Base-by-base conservation (phyloP, 2,888 invertebrate genomes). In the Eupithecia centaureata region DNA sequence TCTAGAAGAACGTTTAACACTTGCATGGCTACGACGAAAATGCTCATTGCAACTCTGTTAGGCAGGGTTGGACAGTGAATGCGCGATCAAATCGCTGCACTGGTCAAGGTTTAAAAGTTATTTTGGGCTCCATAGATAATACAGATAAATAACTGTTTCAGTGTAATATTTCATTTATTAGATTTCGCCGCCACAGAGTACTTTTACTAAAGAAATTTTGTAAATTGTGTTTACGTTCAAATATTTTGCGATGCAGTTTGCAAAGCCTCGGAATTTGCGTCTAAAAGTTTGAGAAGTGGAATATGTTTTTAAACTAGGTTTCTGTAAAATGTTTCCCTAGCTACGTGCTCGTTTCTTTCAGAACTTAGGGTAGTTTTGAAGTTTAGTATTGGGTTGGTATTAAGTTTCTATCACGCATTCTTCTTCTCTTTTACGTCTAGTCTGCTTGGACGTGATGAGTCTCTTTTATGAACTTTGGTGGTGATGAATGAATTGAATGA, bases 281-380 rank as follows among this genome's bases (percentile, higher is more conserved):
- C 64, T 65, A 54, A 73, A 74, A 76, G 74, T 77, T 78, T 79
- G 57, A 27, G 15, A 56, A 67, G n/a, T 52, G 47, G 25, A 65
- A 63, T 64, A 58, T 59, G 61, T 63, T 68, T 60, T n/a, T 56
- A 30, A 56, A 28, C 10, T n/a, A 28, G 28, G 28, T 52, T 52
- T 52, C 52, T 52, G 52, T 52, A 47, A 22, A 47, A 47, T 47
- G 22, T 47, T 47, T 47, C 47, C 47, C 4, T 3, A 10, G 22
- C 47, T 22, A 47, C 42, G 18, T 47, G 22, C 47, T 47, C 47
- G 47, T 18, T 47, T 47, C 47, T 47, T 22, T 22, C 3, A 47
- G 47, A 47, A 22, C 22, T 22, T 47, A 47, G 22, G 47, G 38
- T 18, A 42, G 18, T 12, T 47, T 47, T 12, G 47, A 22, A 47